Base-by-base conservation (phyloP, 2,888 invertebrate species). In the Leucophora obtusa region DNA sequence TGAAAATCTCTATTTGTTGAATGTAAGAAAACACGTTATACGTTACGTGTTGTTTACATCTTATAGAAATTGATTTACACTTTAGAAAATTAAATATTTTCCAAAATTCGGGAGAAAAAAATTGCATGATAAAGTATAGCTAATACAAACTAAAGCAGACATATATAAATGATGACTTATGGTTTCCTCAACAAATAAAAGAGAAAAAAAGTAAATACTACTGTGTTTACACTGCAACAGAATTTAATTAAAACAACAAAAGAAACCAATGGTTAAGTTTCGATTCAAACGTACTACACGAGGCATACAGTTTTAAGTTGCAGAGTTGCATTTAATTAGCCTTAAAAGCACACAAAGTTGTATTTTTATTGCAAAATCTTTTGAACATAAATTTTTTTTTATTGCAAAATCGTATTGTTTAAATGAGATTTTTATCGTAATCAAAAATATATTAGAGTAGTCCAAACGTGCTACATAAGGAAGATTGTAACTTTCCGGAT, bases 81-180 rank as follows among this genome's bases (percentile, higher is more conserved):
- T 80, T 80, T 38, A 54, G 68, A 76, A 80, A 76, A 80, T 72
- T 72, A 73, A 80, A 80, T 63, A 63, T 62, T 70, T 11, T 15
- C 10, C 11, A n/a, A 17, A 4, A 24, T 28, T 3, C 6, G 6
- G 6, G 7, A 18, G 50, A n/a, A 33, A 58, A 7, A 21, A 38
- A 60, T 50, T n/a, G 60, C 65, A 65, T 70, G 63, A 78, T 69
- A 74, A 75, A 75, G 35, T 65, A 33, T 54, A 21, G 17, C 11
- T 54, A 72, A 38, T 54, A 60, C 17, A 33, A 47, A 62, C 54
- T 50, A 24, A 62, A 58, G 17, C 56, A 53, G 54, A 74, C 65
- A 60, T 47, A 62, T 60, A 72, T 43, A 79, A 79, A 79, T 75
- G 59, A 74, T 60, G 73, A 63, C 79, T 74, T 56, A 60, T 74